phyloP scores from a whole-genome alignment of 2,797 vertebrate genomes.

The Syncerus caffer region DNA sequence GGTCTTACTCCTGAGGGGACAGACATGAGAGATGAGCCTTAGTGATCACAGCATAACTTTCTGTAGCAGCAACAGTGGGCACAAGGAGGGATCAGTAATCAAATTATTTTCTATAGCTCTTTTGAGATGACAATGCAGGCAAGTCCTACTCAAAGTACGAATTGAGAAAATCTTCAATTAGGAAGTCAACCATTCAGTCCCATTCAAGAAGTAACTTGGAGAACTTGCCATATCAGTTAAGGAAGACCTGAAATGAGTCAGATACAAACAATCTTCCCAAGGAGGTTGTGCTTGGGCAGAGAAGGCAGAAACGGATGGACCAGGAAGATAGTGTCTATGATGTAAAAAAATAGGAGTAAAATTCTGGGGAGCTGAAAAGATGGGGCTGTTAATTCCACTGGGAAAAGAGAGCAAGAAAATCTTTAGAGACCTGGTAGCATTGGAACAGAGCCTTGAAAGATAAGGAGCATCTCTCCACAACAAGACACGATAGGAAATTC shows the following conservation, averaged over 20 bases:
- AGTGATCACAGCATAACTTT: fast-evolving
- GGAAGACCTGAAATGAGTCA: no score
- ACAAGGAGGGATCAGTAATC: neutral
- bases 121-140: neutral
- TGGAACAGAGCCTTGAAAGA: neutral
- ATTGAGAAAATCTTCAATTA: neutral
- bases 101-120: neutral
- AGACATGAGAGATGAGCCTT: no score
- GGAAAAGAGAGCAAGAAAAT: neutral
- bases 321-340: neutral
- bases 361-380: no score
- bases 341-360: neutral
- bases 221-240: no score
- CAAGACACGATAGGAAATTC: neutral
- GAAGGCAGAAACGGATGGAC: neutral
- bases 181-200: neutral
- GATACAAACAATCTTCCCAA: no score
- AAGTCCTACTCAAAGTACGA: fast-evolving
- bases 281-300: neutral
- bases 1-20: no score
- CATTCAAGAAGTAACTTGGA: no score
- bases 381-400: no score
- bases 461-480: neutral
- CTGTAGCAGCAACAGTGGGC: neutral
- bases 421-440: fast-evolving